Evolutionary conservation across 1,140 invertebrate genomes (phyloP).

Genomic region (Hyposmocoma kahamanoa): DNA sequence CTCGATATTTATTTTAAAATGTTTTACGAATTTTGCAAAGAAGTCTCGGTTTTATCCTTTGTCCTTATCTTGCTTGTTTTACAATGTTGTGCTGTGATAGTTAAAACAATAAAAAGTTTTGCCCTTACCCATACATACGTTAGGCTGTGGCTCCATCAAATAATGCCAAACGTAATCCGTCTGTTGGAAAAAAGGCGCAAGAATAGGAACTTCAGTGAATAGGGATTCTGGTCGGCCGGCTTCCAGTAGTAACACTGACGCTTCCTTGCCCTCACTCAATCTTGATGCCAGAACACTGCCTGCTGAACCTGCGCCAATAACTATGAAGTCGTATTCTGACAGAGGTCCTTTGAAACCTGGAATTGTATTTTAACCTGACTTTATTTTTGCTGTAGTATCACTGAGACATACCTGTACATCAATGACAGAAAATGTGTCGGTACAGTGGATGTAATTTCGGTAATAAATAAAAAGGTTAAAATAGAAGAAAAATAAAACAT

Average conservation of each 20-base stretch:
- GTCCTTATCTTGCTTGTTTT: too few relatives aligned
- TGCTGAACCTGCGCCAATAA: conserved; percentile 84
- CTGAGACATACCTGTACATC: too few relatives aligned
- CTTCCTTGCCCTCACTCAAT: conserved; percentile 71
- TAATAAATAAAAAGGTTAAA: too few relatives aligned
- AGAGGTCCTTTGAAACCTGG: conserved; percentile 49
- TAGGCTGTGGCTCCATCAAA: conserved; percentile 77
- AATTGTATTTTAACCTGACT: too few relatives aligned
- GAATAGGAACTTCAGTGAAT: conserved; percentile 80
- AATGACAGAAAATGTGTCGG: too few relatives aligned
- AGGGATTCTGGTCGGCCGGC: conserved; percentile 78
- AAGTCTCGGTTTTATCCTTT: too few relatives aligned
- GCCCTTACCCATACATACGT: conserved; percentile 41
- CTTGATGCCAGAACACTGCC: conserved; percentile 81
- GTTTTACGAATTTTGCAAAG: too few relatives aligned
- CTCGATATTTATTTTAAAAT: too few relatives aligned
- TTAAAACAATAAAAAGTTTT: not conserved
- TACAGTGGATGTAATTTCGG: too few relatives aligned
- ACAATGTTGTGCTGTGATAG: too few relatives aligned
- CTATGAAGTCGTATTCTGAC: conserved; percentile 76
- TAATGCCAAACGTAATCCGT: conserved; percentile 85
- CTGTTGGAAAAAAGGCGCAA: conserved; percentile 81
- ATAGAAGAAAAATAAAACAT: too few relatives aligned
- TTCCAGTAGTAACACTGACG: conserved; percentile 78
- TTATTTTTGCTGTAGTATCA: too few relatives aligned